A percentile compares a stretch with the other conserved stretches of the same genome.
phyloP scores from a whole-genome alignment of 2,888 invertebrate genomes.

The Muschampia plurimacula region DNA sequence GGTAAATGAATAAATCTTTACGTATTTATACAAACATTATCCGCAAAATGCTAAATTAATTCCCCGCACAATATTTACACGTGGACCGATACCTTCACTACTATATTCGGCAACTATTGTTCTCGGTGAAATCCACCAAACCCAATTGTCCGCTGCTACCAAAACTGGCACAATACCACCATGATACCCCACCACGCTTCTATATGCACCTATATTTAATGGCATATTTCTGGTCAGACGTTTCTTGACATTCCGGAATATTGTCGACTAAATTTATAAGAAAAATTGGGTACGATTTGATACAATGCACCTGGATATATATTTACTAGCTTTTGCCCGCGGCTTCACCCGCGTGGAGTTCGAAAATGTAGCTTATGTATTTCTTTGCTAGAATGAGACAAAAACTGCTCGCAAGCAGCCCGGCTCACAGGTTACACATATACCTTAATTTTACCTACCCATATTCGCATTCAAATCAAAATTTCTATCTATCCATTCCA shows the following conservation, averaged over 20 bases:
- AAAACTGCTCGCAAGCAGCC: too few relatives aligned
- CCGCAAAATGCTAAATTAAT: constrained; percentile 35
- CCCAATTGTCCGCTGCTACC: constrained; percentile 29
- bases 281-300: constrained; percentile 9
- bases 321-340: too few relatives aligned
- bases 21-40: constrained; percentile 40
- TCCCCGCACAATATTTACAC: constrained; percentile 21
- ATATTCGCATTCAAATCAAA: too few relatives aligned
- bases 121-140: constrained; percentile 36
- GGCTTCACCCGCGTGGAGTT: too few relatives aligned
- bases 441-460: too few relatives aligned
- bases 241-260: constrained; percentile 17
- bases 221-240: constrained; percentile 11
- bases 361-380: too few relatives aligned
- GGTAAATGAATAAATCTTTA: background rate
- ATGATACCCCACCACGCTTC: background rate
- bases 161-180: constrained; percentile 37
- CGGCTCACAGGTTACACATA: too few relatives aligned
- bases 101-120: constrained; percentile 39
- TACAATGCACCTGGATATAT: background rate
- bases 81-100: constrained; percentile 17
- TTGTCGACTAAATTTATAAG: constrained; percentile 2
- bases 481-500: too few relatives aligned
- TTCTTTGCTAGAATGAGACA: too few relatives aligned
- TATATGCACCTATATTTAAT: constrained; percentile 9